phyloP scores from a whole-genome alignment of 2,888 invertebrate genomes.

The Notocelia uddmanniana region DNA sequence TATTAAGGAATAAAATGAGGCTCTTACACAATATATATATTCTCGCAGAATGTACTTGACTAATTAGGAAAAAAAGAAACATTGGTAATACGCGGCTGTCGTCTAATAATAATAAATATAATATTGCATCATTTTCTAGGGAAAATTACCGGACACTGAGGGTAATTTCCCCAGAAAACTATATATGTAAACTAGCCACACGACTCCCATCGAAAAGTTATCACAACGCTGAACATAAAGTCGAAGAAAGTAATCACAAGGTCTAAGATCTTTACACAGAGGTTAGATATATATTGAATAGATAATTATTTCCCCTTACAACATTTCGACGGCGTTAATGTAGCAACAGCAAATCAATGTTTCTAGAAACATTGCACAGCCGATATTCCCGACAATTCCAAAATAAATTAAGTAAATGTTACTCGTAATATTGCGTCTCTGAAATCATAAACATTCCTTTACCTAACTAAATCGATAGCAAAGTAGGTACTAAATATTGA shows the following conservation, averaged over 20 bases:
- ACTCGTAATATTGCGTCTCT: constrained; percentile 52
- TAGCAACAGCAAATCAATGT: constrained; percentile 38
- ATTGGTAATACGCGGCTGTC: neutral
- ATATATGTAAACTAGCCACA: neutral
- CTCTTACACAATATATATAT: constrained; percentile 16
- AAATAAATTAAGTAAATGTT: constrained; percentile 51
- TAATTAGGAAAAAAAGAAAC: constrained; percentile 25
- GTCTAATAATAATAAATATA: constrained; percentile 15
- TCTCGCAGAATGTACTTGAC: constrained; percentile 37
- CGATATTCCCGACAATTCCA: constrained; percentile 54
- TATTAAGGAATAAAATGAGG: constrained; percentile 27
- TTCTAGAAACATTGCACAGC: constrained; percentile 61
- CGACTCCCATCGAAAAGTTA: constrained; percentile 54
- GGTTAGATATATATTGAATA: constrained; percentile 38
- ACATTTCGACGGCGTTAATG: constrained; percentile 35
- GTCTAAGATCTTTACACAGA: constrained; percentile 52
- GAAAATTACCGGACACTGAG: neutral
- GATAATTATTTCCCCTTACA: constrained; percentile 27
- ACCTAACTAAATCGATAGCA: constrained; percentile 46
- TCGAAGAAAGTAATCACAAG: constrained; percentile 48
- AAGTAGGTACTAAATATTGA: constrained; percentile 54
- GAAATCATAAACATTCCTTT: constrained; percentile 49
- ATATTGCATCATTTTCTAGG: neutral
- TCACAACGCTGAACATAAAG: constrained; percentile 59
- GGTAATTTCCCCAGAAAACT: neutral